Base-by-base conservation (phyloP, 37 sponge, comb jelly and placozoan species). In the Agelas oroides region DNA sequence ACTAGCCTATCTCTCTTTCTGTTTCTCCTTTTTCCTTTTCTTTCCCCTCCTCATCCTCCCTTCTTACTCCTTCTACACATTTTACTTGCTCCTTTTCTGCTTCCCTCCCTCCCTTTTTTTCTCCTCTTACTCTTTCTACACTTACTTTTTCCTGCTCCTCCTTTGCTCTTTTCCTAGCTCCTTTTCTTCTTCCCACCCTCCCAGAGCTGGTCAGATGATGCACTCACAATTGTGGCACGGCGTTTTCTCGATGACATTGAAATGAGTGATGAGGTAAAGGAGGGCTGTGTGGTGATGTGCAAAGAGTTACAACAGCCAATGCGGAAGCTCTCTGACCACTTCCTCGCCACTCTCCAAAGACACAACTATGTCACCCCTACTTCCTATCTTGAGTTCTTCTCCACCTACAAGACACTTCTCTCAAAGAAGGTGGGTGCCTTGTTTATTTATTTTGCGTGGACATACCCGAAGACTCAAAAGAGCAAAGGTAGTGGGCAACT, bases 321-420 rank as follows among this genome's bases (percentile, higher is more conserved):
- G 28, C 55, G 95, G 16, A 58, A 79, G 60, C 83, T 96, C 67
- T 98, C 99, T 6, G 76, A 75, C 5, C 75, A 83, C 55, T 98
- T 75, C 71, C 76, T 88, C n/a, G 70, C 41, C 53, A 89, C 69
- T 0, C 84, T 98, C 23, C 79, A 88, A 41, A 79, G 96, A 54
- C 95, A 96, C 83, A 98, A 98, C 76, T 98, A 98, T 36, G 99
- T 98, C 35, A 98, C 99, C 17, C 99, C 99, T 8, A 98, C 99
- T 0, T 96, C 96, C 38, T 98, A 98, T 76, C 79, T 98, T 66
- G 99, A 98, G 77, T 88, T 98, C 34, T 96, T 98, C 65, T 89
- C 90, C 71, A 98, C 99, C 25, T 98, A 85, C 86, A 98, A 98
- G 78, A 88, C 89, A 27, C 87, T 98, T 53, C 92, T 98, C 0